These are phyloP conservation scores for Corythornis madagascariensis DNA, from an alignment of 2,113 vertebrate species.

Conservation along the genomic window DNA sequence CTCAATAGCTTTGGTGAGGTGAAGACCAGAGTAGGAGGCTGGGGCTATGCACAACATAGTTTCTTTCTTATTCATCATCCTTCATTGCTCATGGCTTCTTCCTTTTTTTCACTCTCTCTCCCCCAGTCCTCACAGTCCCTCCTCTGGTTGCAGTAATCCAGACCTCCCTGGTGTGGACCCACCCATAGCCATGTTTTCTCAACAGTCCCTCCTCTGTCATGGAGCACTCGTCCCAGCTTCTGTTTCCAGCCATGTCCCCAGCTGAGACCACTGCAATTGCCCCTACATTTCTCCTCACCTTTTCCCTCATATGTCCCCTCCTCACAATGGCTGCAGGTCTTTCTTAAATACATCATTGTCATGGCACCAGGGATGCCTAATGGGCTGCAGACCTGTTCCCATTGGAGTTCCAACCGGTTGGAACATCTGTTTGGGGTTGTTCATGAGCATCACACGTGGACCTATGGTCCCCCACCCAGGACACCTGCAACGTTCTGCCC, in stretches of 20 bases:
- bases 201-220: not conserved
- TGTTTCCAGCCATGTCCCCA: not conserved
- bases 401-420: no score
- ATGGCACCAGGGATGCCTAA: rapidly evolving
- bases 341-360: not conserved
- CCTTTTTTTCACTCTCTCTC: not conserved
- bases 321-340: not conserved
- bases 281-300: not conserved
- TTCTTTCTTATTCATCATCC: not conserved
- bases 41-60: rapidly evolving
- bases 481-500: not conserved
- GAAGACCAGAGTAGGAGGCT: not conserved
- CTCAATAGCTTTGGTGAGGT: not conserved
- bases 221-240: not conserved
- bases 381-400: not conserved
- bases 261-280: not conserved
- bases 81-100: not conserved
- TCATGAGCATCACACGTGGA: not conserved
- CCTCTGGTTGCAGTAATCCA: no score
- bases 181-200: rapidly evolving
- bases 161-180: rapidly evolving
- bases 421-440: not conserved
- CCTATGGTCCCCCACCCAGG: rapidly evolving
- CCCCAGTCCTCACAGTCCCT: not conserved
- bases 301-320: not conserved